These are phyloP conservation scores for Tachysurus fulvidraco DNA, from an alignment of 2,113 vertebrate genomes.

Conservation along the genomic window DNA sequence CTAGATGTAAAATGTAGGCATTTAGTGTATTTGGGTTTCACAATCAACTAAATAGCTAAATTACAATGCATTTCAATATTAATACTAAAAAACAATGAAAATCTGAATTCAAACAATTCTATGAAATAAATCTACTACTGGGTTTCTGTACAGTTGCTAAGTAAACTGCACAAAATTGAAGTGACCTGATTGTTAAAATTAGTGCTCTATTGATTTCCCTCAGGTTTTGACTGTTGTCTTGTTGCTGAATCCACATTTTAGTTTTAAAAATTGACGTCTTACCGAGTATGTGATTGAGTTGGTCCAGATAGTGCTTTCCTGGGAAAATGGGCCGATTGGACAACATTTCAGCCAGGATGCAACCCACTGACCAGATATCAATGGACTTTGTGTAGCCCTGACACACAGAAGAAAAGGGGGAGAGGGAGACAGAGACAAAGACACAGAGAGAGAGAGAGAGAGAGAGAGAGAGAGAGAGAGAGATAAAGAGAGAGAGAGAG, in stretches of 20 bases:
- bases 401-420: not conserved
- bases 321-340: slow-evolving; percentile 88
- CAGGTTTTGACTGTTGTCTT: not conserved
- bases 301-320: slow-evolving; percentile 90
- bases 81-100: not conserved
- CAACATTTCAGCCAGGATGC: slow-evolving; percentile 90
- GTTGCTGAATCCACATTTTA: not conserved
- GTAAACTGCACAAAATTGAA: not conserved
- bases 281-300: slow-evolving; percentile 90
- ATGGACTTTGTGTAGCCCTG: slow-evolving; percentile 90
- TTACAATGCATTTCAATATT: not conserved
- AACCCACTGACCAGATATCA: slow-evolving; percentile 91
- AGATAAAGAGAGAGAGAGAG: not conserved
- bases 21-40: not conserved
- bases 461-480: not conserved
- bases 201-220: not conserved
- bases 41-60: not conserved
- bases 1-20: no score
- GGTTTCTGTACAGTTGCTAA: not conserved
- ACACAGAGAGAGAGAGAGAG: not conserved
- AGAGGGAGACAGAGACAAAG: not conserved
- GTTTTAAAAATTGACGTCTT: slow-evolving; percentile 18
- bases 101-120: not conserved
- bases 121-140: not conserved
- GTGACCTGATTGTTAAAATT: not conserved